phyloP scores from a whole-genome alignment of 2,888 invertebrate species.

The Ormyrus nitidulus region DNA sequence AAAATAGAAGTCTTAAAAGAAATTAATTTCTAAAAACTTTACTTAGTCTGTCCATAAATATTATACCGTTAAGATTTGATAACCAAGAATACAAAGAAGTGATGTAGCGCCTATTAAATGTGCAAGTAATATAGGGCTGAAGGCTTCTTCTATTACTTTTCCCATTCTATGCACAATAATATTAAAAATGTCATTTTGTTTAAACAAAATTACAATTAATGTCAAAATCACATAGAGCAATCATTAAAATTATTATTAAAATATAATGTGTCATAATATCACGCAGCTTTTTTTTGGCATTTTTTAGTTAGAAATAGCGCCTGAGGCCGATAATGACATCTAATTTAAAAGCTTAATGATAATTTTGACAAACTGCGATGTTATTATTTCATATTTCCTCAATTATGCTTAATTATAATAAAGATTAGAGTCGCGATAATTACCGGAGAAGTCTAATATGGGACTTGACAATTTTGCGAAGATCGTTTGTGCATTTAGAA shows the following conservation, averaged over 20 bases:
- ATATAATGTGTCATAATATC: too few relatives aligned
- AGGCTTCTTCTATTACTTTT: constrained; percentile 59
- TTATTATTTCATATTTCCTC: background rate
- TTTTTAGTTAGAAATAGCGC: too few relatives aligned
- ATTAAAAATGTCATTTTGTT: too few relatives aligned
- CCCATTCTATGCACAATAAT: constrained; percentile 59
- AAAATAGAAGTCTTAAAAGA: too few relatives aligned
- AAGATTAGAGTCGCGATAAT: background rate
- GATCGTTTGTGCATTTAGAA: constrained; percentile 55
- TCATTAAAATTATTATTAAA: too few relatives aligned
- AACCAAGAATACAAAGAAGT: constrained; percentile 63
- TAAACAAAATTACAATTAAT: constrained; percentile 6
- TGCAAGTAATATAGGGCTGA: constrained; percentile 60
- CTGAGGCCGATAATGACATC: too few relatives aligned
- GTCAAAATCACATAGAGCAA: too few relatives aligned
- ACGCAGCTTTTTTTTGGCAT: too few relatives aligned
- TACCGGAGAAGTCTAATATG: constrained; percentile 64
- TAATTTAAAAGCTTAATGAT: background rate
- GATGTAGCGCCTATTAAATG: constrained; percentile 63
- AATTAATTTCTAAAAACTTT: too few relatives aligned
- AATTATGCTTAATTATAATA: background rate
- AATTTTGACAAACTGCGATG: background rate
- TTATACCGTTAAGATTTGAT: constrained; percentile 63
- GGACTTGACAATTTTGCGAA: constrained; percentile 59
- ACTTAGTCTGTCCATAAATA: background rate